phyloP scores from a whole-genome alignment of 2,888 invertebrate genomes.

The Gasteruption jaculator region DNA sequence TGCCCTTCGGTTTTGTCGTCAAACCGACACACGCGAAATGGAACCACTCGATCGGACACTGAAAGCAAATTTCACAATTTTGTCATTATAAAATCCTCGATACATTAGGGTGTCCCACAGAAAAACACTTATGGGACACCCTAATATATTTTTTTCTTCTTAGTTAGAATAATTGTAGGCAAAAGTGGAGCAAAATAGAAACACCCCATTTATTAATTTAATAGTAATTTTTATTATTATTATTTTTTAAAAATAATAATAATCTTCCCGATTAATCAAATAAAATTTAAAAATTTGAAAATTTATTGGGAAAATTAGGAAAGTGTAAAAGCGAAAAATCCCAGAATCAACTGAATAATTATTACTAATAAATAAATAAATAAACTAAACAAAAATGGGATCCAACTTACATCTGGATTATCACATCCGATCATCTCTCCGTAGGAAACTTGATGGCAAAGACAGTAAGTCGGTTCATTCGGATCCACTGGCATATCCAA shows the following conservation, averaged over 20 bases:
- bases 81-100: no score
- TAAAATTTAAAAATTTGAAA: constrained; percentile 7
- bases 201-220: no score
- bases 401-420: constrained; percentile 79
- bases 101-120: no score
- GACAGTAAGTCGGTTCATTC: constrained; percentile 97
- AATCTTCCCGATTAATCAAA: not conserved
- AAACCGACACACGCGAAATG: constrained; percentile 92
- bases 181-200: no score
- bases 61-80: constrained; percentile 37
- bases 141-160: no score
- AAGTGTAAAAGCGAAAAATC: no score
- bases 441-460: constrained; percentile 95
- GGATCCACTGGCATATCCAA: constrained; percentile 92
- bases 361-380: not conserved
- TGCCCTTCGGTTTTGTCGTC: constrained; percentile 88
- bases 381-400: constrained; percentile 3
- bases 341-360: constrained; percentile 8
- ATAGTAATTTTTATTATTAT: no score
- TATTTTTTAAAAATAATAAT: constrained; percentile 5
- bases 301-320: not conserved
- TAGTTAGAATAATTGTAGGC: no score
- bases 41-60: constrained; percentile 91
- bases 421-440: constrained; percentile 98
- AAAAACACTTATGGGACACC: no score